Evolutionary conservation across 2,888 invertebrate genomes (phyloP).

Genomic region (Calameuta pallipes): DNA sequence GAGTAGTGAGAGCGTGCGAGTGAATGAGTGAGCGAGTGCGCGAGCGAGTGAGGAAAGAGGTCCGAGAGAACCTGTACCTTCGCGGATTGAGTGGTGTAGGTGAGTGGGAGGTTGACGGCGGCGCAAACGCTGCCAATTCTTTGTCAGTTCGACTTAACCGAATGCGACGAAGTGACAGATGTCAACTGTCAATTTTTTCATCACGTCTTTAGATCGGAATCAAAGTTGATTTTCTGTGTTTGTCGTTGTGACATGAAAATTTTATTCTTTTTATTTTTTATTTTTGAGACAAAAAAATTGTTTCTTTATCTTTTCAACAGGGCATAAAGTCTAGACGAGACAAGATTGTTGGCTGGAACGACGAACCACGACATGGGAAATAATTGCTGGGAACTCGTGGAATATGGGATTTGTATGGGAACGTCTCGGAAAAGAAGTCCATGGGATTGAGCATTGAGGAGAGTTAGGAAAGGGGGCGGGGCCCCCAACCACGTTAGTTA

Average conservation of each 20-base stretch:
- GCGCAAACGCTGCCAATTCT: slow-evolving; percentile 1
- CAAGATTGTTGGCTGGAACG: background rate
- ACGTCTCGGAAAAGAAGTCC: slow-evolving; percentile 15
- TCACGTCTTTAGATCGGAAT: background rate
- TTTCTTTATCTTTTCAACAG: background rate
- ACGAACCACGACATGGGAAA: slow-evolving; percentile 11
- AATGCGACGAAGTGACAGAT: background rate
- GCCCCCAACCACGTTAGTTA: slow-evolving; percentile 42
- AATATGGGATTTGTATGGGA: slow-evolving; percentile 12
- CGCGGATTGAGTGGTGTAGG: slow-evolving; percentile 10
- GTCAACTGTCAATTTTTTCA: background rate
- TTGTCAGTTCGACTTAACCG: background rate
- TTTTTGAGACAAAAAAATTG: background rate
- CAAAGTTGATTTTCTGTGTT: background rate
- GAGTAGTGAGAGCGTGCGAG: slow-evolving; percentile 4
- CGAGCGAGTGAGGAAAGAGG: slow-evolving; percentile 2
- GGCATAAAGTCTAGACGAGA: background rate
- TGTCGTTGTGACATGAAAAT: too few relatives aligned
- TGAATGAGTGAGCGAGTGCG: slow-evolving; percentile 7
- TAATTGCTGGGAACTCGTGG: slow-evolving; percentile 11
- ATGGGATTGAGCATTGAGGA: slow-evolving; percentile 17
- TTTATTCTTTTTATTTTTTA: too few relatives aligned
- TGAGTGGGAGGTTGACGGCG: slow-evolving; percentile 8
- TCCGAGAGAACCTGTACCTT: slow-evolving; percentile 2
- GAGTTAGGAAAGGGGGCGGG: slow-evolving; percentile 45